A percentile compares a stretch with the other conserved stretches of the same genome.
Conservation (phyloP, 1,140 invertebrate species). For the Plutomurus gul region DNA sequence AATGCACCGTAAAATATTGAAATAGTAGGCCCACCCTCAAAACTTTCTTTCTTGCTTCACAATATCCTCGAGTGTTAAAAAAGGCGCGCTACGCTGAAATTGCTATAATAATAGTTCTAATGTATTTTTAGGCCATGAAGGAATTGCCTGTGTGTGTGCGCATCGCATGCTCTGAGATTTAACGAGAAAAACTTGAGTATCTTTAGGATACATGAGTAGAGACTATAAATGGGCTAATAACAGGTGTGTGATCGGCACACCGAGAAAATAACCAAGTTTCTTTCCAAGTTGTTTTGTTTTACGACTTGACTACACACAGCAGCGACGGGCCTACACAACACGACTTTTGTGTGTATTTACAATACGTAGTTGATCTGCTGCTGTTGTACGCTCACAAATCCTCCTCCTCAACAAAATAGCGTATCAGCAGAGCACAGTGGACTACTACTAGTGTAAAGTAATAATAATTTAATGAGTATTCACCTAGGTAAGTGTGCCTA, state of each 20-base stretch:
- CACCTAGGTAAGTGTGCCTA: background rate
- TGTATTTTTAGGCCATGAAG: too few species aligned
- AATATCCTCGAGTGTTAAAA: too few species aligned
- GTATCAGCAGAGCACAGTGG: background rate
- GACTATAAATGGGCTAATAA: conserved; percentile 22
- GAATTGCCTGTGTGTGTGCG: background rate
- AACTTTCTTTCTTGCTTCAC: too few species aligned
- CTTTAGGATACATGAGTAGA: conserved; percentile 24
- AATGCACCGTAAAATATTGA: too few species aligned
- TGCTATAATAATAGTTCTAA: too few species aligned
- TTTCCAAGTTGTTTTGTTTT: conserved; percentile 4
- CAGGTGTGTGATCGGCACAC: conserved; percentile 14
- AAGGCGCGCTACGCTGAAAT: too few species aligned
- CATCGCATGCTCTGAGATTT: conserved; percentile 6
- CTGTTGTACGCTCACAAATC: background rate
- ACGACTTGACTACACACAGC: too few species aligned
- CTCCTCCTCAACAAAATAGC: background rate
- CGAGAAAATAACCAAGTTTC: background rate
- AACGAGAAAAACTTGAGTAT: background rate
- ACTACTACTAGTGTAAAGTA: background rate
- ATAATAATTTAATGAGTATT: conserved; percentile 23
- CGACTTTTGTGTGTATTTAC: too few species aligned
- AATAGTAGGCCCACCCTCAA: too few species aligned
- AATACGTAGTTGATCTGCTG: too few species aligned
- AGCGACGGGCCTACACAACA: too few species aligned